Evolutionary conservation across 2,797 vertebrate species (phyloP).

Genomic region (Pitangus sulphuratus): DNA sequence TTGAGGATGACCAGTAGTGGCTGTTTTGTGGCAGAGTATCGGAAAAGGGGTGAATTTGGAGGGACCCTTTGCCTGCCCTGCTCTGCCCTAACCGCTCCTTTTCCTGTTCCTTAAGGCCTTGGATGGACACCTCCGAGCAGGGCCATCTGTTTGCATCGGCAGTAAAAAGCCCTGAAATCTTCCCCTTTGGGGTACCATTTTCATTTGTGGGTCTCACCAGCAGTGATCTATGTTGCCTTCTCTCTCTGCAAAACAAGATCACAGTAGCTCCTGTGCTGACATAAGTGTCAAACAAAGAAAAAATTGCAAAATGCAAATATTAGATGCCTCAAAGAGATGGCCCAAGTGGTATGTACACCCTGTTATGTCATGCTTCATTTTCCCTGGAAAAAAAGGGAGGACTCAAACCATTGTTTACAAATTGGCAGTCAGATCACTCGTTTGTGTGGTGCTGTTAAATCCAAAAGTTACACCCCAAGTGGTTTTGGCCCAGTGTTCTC

Average conservation of each 20-base stretch:
- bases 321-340: background rate
- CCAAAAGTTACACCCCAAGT: background rate
- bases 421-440: background rate
- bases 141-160: background rate
- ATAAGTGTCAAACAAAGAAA: background rate
- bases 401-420: background rate
- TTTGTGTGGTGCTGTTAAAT: background rate
- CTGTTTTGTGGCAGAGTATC: background rate
- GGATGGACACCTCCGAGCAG: background rate
- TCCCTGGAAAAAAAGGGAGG: background rate
- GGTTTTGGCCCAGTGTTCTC: background rate
- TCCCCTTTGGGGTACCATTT: background rate
- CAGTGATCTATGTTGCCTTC: background rate
- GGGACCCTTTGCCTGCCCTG: background rate
- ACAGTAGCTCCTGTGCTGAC: accelerated
- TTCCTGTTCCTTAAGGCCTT: background rate
- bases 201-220: background rate
- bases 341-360: background rate
- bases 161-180: background rate
- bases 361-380: background rate
- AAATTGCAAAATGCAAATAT: background rate
- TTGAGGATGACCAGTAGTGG: background rate
- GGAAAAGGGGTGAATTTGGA: background rate
- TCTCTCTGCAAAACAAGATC: background rate
- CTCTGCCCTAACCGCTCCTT: background rate